Evolutionary conservation across 64 coral and sea anemone species (phyloP).

Genomic region (Stichodactyla mertensii): DNA sequence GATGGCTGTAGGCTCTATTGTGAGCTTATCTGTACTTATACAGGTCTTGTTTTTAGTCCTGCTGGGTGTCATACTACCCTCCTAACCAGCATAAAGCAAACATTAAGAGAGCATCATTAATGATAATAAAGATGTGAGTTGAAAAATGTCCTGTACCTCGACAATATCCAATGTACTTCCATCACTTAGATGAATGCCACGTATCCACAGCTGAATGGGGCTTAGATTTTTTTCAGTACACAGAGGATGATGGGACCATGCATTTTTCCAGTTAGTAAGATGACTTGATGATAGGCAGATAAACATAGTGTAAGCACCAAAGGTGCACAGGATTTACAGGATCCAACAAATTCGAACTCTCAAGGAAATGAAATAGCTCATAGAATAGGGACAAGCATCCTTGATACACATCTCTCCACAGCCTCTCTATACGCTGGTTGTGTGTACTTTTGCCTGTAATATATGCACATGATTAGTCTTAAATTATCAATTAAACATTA

Average conservation of each 20-base stretch:
- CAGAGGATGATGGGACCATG: constrained; percentile 54
- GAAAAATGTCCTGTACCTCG: background rate
- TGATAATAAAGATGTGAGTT: no score
- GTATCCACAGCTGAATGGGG: constrained; percentile 51
- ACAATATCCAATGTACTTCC: background rate
- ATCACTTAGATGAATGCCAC: constrained; percentile 15
- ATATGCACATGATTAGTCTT: no score
- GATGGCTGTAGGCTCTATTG: no score
- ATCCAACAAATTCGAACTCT: constrained; percentile 41
- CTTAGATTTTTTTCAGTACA: constrained; percentile 31
- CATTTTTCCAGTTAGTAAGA: constrained; percentile 47
- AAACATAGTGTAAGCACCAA: constrained; percentile 44
- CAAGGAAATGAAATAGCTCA: constrained; percentile 45
- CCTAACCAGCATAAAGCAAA: no score
- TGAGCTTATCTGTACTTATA: no score
- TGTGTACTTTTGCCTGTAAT: constrained; percentile 53
- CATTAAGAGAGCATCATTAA: no score
- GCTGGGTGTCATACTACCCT: no score
- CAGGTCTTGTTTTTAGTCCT: no score
- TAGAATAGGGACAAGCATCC: constrained; percentile 47
- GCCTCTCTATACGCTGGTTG: constrained; percentile 45
- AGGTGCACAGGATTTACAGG: constrained; percentile 36
- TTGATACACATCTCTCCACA: constrained; percentile 56
- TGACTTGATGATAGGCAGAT: constrained; percentile 46
- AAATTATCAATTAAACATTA: no score